Base-by-base conservation (phyloP, 2,797 vertebrate species). In the Myoxocephalus aenaeus region DNA sequence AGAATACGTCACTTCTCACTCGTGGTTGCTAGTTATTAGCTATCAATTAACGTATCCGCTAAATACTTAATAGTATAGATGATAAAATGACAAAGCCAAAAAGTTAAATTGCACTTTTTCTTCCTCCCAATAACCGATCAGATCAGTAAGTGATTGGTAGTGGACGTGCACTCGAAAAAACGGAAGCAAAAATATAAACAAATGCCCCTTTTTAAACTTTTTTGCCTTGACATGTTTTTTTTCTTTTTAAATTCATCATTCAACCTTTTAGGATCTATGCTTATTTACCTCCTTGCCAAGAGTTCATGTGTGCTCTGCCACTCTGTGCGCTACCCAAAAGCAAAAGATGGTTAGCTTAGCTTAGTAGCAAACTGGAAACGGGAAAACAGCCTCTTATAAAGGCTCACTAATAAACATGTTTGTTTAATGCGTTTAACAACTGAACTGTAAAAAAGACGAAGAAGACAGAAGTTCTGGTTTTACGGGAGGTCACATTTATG, bases 271-370 rank as follows among this genome's bases (percentile, higher is more conserved):
- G 40, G 40, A 42, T 42, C 40, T 3, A 42, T 42, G 40, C 40
- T 15, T 14, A 42, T 42, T 42, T 13, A n/a, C n/a, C n/a, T n/a
- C n/a, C n/a, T n/a, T n/a, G n/a, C 40, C 40, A 42, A 15, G 40
- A 42, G 40, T 15, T 42, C 13, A 42, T 42, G 40, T 14, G 13
- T 14, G 5, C 5, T 46, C 15, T 46, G 2, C 14, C 15, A 46
- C 15, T 15, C 44, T 14, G 13, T 42, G 40, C 3, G 40, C 9
- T 42, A 14, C 4, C 15, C 2, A 46, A 5, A 46, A 17, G 44
- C 44, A 18, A 48, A 48, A 0, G 20, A 38, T 0, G 6, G 0
- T 3, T 1, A 10, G 40, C 13, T 57, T 58, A 51, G 1, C 40
- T 20, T 2, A 18, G 42, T 18, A 65, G 59, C 66, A 65, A 13